Base-by-base conservation (phyloP, 37 sponge, comb jelly and placozoan genomes). In the Petrosia ficiformis region DNA sequence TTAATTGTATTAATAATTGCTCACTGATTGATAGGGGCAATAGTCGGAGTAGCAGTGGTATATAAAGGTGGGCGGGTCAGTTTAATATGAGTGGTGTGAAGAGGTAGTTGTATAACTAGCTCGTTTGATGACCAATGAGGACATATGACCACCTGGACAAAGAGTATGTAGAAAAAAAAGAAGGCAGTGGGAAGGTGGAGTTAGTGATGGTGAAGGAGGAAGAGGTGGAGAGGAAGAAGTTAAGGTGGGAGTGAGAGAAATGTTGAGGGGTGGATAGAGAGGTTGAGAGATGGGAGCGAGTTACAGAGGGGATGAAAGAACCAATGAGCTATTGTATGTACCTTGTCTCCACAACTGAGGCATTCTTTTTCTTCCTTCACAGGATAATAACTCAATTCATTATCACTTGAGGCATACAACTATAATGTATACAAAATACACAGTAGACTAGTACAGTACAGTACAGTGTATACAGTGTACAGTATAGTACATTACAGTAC, bases 341-440 rank as follows among this genome's bases (percentile, higher is more conserved):
- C 91, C 87, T 81, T 67, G 22, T 84, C 79, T 58, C 87, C 87
- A 77, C 91, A 90, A 66, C 78, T 90, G 6, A 21, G 22, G 58
- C 91, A 90, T 16, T 29, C 40, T 32, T 77, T 58, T 1, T 58
- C 73, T 24, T 77, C 86, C 22, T 72, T 78, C 32, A 85, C 32
- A 38, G 90, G 78, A 33, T 78, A 74, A 59, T 79, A 90, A 25
- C 61, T 85, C 24, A 58, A 36, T 0, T 82, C 85, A 44, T 58
- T 57, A 78, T 90, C 86, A 68, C 72, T 52, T 57, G 90, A 90
- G 8, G 64, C 37, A 26, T 68, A 77, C 0, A 71, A 41, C 85
- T 84, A 36, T 36, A 57, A 4, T 33, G 16, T 19, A 34, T 25
- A 42, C 33, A 5, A 72, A 8, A 44, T 22, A 22, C 32, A n/a